Evolutionary conservation across 2,888 invertebrate genomes (phyloP), one percentile per base, ranked within the genome.

Genomic region (Eutolmus rufibarbis): DNA sequence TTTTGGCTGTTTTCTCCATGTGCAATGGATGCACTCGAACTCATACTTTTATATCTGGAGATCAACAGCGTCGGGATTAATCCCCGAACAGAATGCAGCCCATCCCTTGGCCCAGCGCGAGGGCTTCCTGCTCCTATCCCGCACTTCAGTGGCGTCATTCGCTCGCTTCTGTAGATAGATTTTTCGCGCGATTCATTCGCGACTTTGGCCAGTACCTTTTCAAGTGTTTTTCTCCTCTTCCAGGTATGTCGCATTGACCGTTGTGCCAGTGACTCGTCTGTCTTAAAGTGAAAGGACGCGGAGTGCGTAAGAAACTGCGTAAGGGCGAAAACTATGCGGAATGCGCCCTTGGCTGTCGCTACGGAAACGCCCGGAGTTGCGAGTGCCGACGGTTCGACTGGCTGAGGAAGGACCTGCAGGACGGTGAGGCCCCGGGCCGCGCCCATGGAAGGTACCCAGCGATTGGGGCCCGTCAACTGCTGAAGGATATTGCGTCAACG

Each of bases 1-100:
- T 88, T 88, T 88, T 88, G 88, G 86, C 76, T 88, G 86, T 88
- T 88, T 82, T 78, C 51, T 77, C 78, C 66, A 79, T 85, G 85
- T 40, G n/a, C 37, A 40, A 12, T 28, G 66, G 77, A 82, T 87
- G 86, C 66, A 85, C 82, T 82, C 88, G 37, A 81, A 76, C 43
- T 37, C 66, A 84, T 84, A 37, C 74, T 86, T 87, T 86, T 87
- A 28, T 79, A 86, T 74, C 79, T 88, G 78, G 87, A 87, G 86
- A 79, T 74, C 81, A 86, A 79, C 66, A 81, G 77, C 86, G 28
- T 23, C 34, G 43, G 79, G 40, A 78, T 87, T 40, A 66, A 85
- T 77, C 66, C 57, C 43, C 78, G 14, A 81, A 66, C 77, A 74
- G 37, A 82, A 57, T 46, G 46, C 19, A 57, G 46, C 37, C 46